Conservation (phyloP, 2,113 vertebrate genomes). For the Pelvicachromis taeniatus region DNA sequence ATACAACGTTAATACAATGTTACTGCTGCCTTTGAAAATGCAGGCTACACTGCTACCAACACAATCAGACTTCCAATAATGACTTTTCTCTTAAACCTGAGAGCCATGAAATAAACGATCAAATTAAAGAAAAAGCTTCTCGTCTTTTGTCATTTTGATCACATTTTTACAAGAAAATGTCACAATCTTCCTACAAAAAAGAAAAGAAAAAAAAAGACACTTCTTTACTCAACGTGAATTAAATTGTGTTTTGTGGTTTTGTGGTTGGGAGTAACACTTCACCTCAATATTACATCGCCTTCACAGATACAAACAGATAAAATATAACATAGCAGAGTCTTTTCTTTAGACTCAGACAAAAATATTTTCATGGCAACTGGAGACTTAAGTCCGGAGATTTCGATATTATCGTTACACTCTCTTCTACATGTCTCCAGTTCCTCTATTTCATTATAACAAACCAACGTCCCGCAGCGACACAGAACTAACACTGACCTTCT, state of each 20-base stretch:
- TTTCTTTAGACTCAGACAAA: background rate
- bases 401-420: background rate
- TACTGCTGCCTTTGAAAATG: background rate
- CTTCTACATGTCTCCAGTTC: background rate
- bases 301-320: background rate
- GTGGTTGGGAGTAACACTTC: background rate
- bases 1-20: background rate
- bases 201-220: background rate
- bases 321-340: background rate
- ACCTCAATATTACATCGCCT: background rate
- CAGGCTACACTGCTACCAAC: background rate
- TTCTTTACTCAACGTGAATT: background rate
- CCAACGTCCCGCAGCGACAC: background rate
- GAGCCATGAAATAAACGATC: background rate
- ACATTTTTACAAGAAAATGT: background rate
- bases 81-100: background rate
- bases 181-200: background rate
- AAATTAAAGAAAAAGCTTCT: background rate
- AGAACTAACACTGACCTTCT: slow-evolving; percentile 72
- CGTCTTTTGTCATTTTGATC: background rate
- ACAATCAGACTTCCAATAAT: background rate
- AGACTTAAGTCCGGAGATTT: background rate
- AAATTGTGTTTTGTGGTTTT: fast-evolving
- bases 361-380: background rate
- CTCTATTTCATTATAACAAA: background rate